A percentile compares a stretch with the other conserved stretches of the same genome.
These are phyloP conservation scores for Cottoperca gobio DNA, from an alignment of 2,797 vertebrate species.

Conservation along the genomic window DNA sequence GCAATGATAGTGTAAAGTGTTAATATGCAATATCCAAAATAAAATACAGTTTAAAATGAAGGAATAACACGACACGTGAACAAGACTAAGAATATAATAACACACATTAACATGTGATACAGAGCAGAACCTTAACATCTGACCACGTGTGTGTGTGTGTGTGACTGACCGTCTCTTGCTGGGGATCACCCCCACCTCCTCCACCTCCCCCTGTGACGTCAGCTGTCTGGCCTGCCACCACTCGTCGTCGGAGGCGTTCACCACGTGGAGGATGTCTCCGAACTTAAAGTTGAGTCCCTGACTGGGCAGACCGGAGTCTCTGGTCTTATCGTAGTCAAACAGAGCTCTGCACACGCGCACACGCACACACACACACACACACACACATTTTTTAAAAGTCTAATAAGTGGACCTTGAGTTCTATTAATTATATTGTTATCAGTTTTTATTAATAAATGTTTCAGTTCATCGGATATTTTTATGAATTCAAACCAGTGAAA, in stretches of 20 bases:
- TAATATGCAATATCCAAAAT: too few species aligned
- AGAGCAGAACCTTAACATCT: too few species aligned
- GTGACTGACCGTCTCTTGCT: conserved; percentile 93
- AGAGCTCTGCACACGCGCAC: conserved; percentile 91
- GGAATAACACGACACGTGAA: not conserved
- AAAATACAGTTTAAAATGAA: not conserved
- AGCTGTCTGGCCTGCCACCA: conserved; percentile 99
- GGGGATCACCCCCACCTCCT: conserved; percentile 97
- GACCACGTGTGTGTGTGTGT: too few species aligned
- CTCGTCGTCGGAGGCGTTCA: conserved; percentile 98
- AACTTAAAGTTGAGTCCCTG: conserved; percentile 96
- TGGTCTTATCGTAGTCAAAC: conserved; percentile 97
- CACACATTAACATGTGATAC: not conserved
- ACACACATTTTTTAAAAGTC: not conserved
- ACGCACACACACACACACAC: not conserved
- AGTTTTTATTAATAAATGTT: too few species aligned
- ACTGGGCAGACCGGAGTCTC: conserved; percentile 96
- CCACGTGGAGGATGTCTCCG: conserved; percentile 96
- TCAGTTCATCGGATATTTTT: too few species aligned
- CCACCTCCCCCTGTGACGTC: conserved; percentile 90
- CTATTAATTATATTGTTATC: too few species aligned
- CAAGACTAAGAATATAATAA: too few species aligned
- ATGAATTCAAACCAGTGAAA: too few species aligned
- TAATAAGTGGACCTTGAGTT: too few species aligned
- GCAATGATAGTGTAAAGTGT: too few species aligned